Percentiles rank a stretch among this genome's conserved stretches.
Conservation (phyloP, 2,797 vertebrate species). For the Tokudaia muenninki region DNA sequence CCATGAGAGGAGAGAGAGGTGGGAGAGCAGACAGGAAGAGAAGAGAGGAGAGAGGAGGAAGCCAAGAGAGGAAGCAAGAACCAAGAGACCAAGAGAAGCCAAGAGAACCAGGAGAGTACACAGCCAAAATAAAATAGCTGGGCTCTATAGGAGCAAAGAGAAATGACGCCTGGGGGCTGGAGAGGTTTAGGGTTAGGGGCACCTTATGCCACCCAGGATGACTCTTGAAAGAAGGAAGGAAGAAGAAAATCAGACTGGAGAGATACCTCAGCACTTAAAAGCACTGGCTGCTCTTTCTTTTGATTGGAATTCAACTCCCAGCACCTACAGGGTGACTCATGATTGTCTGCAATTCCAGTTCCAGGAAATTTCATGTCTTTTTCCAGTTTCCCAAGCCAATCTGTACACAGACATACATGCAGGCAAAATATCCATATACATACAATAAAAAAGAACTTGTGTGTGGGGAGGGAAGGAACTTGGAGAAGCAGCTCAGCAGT, state of each 20-base stretch:
- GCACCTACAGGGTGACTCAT: no score
- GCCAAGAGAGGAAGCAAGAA: background rate
- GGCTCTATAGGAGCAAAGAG: background rate
- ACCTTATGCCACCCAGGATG: background rate
- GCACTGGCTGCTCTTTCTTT: no score
- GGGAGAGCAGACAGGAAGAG: background rate
- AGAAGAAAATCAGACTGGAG: no score
- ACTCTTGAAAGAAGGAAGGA: background rate
- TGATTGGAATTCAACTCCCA: no score
- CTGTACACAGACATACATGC: no score
- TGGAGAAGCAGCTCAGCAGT: background rate
- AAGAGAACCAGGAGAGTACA: background rate
- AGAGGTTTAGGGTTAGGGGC: background rate
- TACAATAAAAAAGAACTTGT: no score
- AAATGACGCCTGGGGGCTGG: background rate
- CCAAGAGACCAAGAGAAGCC: background rate
- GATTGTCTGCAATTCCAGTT: no score
- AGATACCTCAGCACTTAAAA: no score
- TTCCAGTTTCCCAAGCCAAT: no score
- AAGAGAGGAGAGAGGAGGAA: background rate
- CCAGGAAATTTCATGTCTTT: no score
- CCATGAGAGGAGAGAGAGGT: background rate
- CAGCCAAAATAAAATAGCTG: background rate
- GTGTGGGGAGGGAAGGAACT: no score
- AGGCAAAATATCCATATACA: no score